Conservation (phyloP, 2,888 invertebrate genomes). For the Aphodius sticticus region DNA sequence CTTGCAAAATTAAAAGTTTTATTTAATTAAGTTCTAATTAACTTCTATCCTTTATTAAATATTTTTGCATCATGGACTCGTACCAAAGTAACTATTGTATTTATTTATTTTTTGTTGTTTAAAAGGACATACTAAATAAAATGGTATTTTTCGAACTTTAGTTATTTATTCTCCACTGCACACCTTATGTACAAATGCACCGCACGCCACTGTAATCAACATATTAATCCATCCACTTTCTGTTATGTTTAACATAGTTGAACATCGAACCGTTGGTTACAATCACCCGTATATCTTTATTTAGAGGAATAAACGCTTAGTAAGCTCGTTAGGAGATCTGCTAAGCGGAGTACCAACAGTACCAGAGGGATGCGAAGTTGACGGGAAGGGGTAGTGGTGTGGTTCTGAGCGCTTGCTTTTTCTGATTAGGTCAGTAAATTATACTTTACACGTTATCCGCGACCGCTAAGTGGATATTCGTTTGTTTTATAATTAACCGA, state of each 20-base stretch:
- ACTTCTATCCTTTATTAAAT: too few relatives aligned
- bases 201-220: too few relatives aligned
- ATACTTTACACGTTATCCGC: conserved; percentile 44
- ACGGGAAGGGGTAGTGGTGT: neutral
- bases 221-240: neutral
- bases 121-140: too few relatives aligned
- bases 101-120: too few relatives aligned
- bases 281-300: conserved; percentile 31
- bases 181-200: too few relatives aligned
- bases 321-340: conserved; percentile 42
- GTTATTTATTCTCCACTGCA: too few relatives aligned
- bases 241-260: neutral
- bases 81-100: too few relatives aligned
- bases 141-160: too few relatives aligned
- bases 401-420: conserved; percentile 40
- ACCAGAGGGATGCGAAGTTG: neutral
- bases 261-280: neutral
- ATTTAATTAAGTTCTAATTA: too few relatives aligned
- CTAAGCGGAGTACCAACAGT: neutral
- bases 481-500: conserved; percentile 44
- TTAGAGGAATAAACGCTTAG: conserved; percentile 39
- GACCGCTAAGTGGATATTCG: conserved; percentile 42
- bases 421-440: conserved; percentile 49
- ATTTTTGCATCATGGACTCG: too few relatives aligned
- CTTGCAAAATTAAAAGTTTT: too few relatives aligned